Percentiles rank a stretch among this genome's conserved stretches.
These are phyloP conservation scores for Volucella zonaria DNA, from an alignment of 2,888 invertebrate genomes.

Conservation along the genomic window DNA sequence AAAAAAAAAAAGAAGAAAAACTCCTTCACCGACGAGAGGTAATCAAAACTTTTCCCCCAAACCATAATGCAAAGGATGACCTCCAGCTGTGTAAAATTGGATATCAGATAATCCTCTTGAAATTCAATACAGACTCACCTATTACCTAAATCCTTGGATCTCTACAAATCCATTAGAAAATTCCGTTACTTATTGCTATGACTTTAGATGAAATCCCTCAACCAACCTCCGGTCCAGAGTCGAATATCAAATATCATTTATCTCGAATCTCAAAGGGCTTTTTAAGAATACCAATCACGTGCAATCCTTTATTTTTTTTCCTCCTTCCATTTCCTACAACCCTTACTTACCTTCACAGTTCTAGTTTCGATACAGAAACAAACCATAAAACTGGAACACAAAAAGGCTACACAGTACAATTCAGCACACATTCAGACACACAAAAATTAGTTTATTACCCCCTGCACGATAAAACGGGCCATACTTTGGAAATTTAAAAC, in stretches of 20 bases:
- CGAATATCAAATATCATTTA: slow-evolving; percentile 68
- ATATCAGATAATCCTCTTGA: slow-evolving; percentile 7
- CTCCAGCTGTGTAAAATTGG: neutral
- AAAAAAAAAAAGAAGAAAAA: neutral
- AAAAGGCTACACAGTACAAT: slow-evolving; percentile 24
- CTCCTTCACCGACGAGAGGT: neutral
- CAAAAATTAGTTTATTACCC: slow-evolving; percentile 69
- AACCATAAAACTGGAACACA: slow-evolving; percentile 63
- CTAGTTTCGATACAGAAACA: neutral
- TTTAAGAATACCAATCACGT: slow-evolving; percentile 71
- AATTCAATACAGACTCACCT: slow-evolving; percentile 20
- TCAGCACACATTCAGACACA: slow-evolving; percentile 18
- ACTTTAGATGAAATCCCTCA: slow-evolving; percentile 44
- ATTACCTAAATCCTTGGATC: neutral
- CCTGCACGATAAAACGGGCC: slow-evolving; percentile 64
- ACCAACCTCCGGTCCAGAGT: neutral
- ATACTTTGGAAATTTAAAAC: slow-evolving; percentile 64
- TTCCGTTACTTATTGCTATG: slow-evolving; percentile 49
- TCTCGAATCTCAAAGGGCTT: slow-evolving; percentile 60
- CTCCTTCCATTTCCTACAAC: neutral
- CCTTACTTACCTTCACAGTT: neutral
- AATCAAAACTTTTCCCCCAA: slow-evolving; percentile 31
- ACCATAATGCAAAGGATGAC: slow-evolving; percentile 5
- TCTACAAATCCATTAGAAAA: slow-evolving; percentile 9
- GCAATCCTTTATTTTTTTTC: slow-evolving; percentile 32